These are phyloP conservation scores for Microcebus ravelobensis DNA, from an alignment of 2,113 vertebrate genomes.

Conservation along the genomic window DNA sequence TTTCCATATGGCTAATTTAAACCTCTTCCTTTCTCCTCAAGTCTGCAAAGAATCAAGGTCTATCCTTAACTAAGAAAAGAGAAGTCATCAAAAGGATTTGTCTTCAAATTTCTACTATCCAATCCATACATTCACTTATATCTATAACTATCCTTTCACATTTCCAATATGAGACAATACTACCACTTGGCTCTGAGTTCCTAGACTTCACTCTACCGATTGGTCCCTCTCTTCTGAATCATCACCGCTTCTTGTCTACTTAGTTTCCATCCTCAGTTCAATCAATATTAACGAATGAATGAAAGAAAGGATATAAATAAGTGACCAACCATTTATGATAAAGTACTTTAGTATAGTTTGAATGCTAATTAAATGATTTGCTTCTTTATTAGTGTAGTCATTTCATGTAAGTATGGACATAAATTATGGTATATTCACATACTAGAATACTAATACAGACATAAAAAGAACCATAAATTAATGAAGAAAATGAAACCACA, in stretches of 20 bases:
- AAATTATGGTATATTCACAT: neutral
- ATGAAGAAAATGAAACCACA: slow-evolving; percentile 4
- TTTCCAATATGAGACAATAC: neutral
- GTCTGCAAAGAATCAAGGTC: neutral
- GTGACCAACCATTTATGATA: neutral
- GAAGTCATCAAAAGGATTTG: neutral
- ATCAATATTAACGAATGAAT: neutral
- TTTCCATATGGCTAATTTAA: slow-evolving; percentile 14
- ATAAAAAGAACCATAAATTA: neutral
- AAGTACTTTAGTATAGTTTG: neutral
- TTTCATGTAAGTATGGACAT: slow-evolving; percentile 13
- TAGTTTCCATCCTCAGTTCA: neutral
- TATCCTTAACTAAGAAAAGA: neutral
- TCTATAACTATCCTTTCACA: neutral
- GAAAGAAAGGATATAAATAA: slow-evolving; percentile 1
- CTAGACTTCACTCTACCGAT: neutral
- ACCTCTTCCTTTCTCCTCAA: slow-evolving; percentile 4
- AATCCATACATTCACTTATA: neutral
- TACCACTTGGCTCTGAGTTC: neutral
- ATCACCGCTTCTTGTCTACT: neutral
- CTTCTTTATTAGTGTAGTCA: slow-evolving; percentile 1
- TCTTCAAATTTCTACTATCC: neutral
- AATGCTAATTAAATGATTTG: slow-evolving; percentile 26
- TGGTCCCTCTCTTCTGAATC: slow-evolving; percentile 11
- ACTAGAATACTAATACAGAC: slow-evolving; percentile 12